phyloP scores from a whole-genome alignment of 2,113 vertebrate genomes.

The Leucopsar rothschildi region DNA sequence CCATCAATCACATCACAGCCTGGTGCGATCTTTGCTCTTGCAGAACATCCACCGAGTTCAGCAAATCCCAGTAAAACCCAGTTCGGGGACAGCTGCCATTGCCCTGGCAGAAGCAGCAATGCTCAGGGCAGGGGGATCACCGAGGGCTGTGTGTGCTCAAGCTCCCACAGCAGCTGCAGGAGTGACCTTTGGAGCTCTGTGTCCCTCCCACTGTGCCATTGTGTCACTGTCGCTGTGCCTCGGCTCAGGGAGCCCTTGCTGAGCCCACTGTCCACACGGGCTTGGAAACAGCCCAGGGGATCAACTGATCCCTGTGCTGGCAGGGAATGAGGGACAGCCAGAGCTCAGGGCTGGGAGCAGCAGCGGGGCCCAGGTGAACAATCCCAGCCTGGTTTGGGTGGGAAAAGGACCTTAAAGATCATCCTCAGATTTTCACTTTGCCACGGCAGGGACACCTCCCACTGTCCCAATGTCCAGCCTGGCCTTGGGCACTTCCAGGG shows the following conservation, averaged over 20 bases:
- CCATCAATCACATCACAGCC: background rate
- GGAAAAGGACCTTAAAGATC: fast-evolving
- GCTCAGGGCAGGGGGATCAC: fast-evolving
- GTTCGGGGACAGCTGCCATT: fast-evolving
- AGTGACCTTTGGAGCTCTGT: background rate
- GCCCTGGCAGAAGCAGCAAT: fast-evolving
- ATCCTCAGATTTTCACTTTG: fast-evolving
- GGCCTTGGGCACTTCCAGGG: background rate
- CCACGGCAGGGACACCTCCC: background rate
- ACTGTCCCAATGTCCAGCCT: background rate
- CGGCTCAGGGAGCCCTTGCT: background rate
- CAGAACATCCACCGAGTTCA: fast-evolving
- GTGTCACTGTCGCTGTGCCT: background rate
- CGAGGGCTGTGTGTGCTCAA: fast-evolving
- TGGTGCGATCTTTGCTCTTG: background rate
- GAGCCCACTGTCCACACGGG: background rate
- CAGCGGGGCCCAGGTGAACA: fast-evolving
- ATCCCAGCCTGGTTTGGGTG: fast-evolving
- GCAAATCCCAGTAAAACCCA: fast-evolving
- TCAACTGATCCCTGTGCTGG: background rate
- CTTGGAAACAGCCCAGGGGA: background rate
- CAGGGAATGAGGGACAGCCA: fast-evolving
- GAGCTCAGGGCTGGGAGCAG: background rate
- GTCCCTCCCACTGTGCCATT: fast-evolving
- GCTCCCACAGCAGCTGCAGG: fast-evolving